phyloP scores from a whole-genome alignment of 2,888 invertebrate genomes.

The Microplitis deprimator region DNA sequence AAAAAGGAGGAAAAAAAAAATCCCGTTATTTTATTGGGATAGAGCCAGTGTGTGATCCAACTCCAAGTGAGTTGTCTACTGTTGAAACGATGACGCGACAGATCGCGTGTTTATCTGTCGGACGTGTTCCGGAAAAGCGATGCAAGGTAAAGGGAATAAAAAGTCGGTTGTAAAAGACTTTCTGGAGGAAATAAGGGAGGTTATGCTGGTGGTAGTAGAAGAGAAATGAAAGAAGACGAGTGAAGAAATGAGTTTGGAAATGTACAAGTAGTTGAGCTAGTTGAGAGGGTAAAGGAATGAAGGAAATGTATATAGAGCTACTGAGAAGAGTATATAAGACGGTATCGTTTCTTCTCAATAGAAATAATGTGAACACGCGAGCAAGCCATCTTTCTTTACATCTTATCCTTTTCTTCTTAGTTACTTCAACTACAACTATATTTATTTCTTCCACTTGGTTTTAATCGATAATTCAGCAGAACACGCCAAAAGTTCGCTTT shows the following conservation, averaged over 20 bases:
- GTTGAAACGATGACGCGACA: constrained; percentile 26
- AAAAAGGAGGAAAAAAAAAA: neutral
- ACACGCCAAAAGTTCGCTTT: neutral
- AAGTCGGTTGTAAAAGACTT: constrained; percentile 3
- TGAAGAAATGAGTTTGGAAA: neutral
- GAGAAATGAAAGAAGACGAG: neutral
- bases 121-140: constrained; percentile 25
- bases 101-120: constrained; percentile 28
- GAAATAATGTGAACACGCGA: neutral
- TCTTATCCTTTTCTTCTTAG: constrained; percentile 2
- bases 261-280: neutral
- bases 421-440: constrained; percentile 2
- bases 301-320: neutral
- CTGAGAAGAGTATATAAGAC: neutral
- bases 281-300: neutral
- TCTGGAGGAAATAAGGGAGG: neutral
- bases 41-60: neutral
- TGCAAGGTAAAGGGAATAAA: neutral
- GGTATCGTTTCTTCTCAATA: neutral
- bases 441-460: neutral
- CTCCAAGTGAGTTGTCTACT: constrained; percentile 15
- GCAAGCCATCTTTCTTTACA: neutral
- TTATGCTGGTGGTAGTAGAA: neutral
- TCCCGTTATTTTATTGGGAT: neutral
- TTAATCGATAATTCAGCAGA: constrained; percentile 18